phyloP scores from a whole-genome alignment of 2,797 vertebrate species.

The Graptemys geographica region DNA sequence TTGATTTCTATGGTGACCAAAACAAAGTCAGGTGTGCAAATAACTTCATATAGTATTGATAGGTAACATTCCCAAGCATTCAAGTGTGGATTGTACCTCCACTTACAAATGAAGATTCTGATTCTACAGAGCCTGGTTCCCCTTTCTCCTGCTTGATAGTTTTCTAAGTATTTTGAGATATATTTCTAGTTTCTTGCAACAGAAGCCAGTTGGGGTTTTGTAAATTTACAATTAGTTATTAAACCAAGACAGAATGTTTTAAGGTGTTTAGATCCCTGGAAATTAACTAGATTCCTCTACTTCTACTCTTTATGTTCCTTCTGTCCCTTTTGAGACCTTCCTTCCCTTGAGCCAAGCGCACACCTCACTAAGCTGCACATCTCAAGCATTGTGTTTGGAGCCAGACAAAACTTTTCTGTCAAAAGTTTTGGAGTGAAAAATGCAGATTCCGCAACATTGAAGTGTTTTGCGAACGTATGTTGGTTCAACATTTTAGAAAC shows the following conservation, averaged over 20 bases:
- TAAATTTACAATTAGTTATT: background rate
- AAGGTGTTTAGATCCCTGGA: background rate
- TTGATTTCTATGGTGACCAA: background rate
- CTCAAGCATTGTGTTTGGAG: background rate
- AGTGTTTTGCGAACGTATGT: background rate
- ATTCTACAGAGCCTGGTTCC: background rate
- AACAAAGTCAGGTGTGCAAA: background rate
- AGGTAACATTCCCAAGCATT: background rate
- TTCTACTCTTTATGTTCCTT: background rate
- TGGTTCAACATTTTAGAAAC: background rate
- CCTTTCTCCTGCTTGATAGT: background rate
- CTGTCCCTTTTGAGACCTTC: background rate
- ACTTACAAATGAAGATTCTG: background rate
- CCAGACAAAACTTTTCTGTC: background rate
- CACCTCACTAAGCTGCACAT: rapidly evolving
- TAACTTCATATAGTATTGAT: background rate
- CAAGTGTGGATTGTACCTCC: background rate
- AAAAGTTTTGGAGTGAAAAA: background rate
- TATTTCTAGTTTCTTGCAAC: background rate
- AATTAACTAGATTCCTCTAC: background rate
- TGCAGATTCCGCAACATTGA: background rate
- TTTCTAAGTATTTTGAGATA: background rate
- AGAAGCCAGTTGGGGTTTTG: background rate
- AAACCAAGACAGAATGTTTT: background rate
- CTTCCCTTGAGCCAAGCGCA: background rate